phyloP scores from a whole-genome alignment of 2,113 vertebrate species.

The Campylomormyrus tamandua region DNA sequence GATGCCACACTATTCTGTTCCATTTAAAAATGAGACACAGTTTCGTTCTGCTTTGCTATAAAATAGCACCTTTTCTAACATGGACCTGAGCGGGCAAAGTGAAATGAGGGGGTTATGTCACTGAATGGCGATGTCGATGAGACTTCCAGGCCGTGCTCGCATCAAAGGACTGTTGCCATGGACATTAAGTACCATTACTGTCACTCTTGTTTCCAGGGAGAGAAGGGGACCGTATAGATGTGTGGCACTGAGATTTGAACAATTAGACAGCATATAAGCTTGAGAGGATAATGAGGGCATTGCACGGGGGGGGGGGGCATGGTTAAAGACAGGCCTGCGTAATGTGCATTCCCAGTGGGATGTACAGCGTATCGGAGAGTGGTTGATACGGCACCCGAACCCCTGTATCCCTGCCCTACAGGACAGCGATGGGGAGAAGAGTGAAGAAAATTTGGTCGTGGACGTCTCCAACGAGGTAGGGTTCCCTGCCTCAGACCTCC shows the following conservation, averaged over 20 bases:
- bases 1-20: background rate
- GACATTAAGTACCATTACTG: slow-evolving; percentile 62
- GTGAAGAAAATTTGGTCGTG: slow-evolving; percentile 67
- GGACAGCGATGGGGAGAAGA: slow-evolving; percentile 67
- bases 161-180: slow-evolving; percentile 64
- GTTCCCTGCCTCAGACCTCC: background rate
- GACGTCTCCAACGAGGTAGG: slow-evolving; percentile 46
- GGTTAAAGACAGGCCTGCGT: background rate
- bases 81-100: slow-evolving; percentile 39
- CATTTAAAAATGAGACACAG: background rate
- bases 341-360: background rate
- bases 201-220: slow-evolving; percentile 42
- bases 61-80: slow-evolving; percentile 26
- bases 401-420: slow-evolving; percentile 20
- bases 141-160: slow-evolving; percentile 57
- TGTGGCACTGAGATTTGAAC: slow-evolving; percentile 24
- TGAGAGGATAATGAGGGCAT: background rate
- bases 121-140: slow-evolving; percentile 54
- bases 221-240: slow-evolving; percentile 23
- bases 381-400: background rate
- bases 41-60: background rate
- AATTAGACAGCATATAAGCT: slow-evolving; percentile 10
- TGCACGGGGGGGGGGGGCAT: background rate
- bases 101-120: slow-evolving; percentile 60
- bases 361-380: background rate